These are phyloP conservation scores for Gymnarchus niloticus DNA, from an alignment of 2,113 vertebrate species.

Conservation along the genomic window DNA sequence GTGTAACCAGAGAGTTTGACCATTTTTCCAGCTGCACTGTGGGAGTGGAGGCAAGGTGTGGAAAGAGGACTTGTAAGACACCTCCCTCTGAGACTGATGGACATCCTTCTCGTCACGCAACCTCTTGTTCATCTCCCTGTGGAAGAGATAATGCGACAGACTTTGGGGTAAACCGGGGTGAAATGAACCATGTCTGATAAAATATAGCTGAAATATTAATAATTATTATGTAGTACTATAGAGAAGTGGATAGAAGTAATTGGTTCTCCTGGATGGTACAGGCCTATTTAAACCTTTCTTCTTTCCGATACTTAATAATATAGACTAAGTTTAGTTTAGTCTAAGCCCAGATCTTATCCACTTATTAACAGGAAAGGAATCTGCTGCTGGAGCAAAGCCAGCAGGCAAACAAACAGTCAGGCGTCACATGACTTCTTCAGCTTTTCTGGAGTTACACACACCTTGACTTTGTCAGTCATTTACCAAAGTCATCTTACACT, in stretches of 20 bases:
- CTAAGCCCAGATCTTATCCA: background rate
- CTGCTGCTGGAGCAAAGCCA: background rate
- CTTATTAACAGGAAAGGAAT: background rate
- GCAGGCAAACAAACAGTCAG: background rate
- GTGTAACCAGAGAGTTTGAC: constrained; percentile 46
- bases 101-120: constrained; percentile 85
- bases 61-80: constrained; percentile 67
- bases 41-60: constrained; percentile 48
- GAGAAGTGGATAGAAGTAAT: background rate
- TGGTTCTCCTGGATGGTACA: too few relatives aligned
- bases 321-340: background rate
- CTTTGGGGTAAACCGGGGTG: background rate
- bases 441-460: background rate
- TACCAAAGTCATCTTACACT: background rate
- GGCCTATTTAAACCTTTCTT: too few relatives aligned
- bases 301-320: background rate
- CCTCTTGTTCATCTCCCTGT: constrained; percentile 89
- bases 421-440: background rate
- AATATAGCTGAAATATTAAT: background rate
- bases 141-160: background rate
- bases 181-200: background rate
- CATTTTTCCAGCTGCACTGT: constrained; percentile 62
- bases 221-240: background rate
- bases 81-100: constrained; percentile 75
- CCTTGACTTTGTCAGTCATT: constrained; percentile 12